Evolutionary conservation across 2,113 vertebrate species (phyloP), one percentile per base, ranked within the genome.

Genomic region (Pogona vitticeps): DNA sequence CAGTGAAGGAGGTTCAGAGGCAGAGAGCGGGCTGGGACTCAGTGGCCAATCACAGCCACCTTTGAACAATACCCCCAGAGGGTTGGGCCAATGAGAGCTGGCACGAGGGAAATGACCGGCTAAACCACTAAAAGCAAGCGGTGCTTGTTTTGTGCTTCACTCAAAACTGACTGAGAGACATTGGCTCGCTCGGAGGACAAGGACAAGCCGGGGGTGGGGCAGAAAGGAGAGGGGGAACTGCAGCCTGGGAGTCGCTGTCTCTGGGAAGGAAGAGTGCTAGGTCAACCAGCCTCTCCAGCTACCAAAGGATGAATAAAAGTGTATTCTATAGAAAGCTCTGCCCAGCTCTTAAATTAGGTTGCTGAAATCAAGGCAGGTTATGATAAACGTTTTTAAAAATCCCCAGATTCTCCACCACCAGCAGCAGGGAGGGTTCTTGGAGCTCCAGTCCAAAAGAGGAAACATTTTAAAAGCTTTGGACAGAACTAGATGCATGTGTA

Each of bases 41-140:
- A 40, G 38, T 15, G 84, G 86, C 93, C 93, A 90, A 91, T 93
- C 86, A 68, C 26, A 33, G 78, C n/a, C 12, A 71, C 18, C 59
- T 42, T 58, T 6, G 28, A 72, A 67, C 78, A 58, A 86, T 84
- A 84, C 77, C 78, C 46, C 42, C 59, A 21, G 71, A 21, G 5
- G 9, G 20, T 26, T 13, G 18, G 26, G 14, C 80, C n/a, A 87
- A 76, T 87, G 59, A 31, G 71, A 76, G 86, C 71, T 38, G 59
- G 15, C 15, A 7, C 1, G 1, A 42, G 12, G 7, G 2, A 23
- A 46, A 61, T 0, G 23, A 10, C 42, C 13, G 58, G 58, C 15
- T 6, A 46, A 17, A n/a, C 8, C 1, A 6, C 23, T 12, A 2
- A 46, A 58, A n/a, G 15, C 10, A 40, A 42, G 33, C 63, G 17